A percentile compares a stretch with the other conserved stretches of the same genome.
These are phyloP conservation scores for Saguinus imperator DNA, from an alignment of 2,113 vertebrate species.

Conservation along the genomic window DNA sequence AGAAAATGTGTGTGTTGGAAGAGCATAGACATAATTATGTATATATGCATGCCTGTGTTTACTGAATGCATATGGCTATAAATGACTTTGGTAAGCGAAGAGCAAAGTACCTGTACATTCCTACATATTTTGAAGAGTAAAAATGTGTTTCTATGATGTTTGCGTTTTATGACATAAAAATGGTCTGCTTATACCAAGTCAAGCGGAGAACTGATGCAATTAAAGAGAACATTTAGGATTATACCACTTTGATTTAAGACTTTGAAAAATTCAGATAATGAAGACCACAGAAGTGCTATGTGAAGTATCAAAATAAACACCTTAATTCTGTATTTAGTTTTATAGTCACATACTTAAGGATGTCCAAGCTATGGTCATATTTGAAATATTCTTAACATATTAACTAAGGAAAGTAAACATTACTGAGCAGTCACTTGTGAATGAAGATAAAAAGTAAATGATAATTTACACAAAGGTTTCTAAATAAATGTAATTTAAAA, in stretches of 20 bases:
- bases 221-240: constrained; percentile 1
- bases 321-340: neutral
- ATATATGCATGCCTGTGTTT: neutral
- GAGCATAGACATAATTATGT: neutral
- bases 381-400: neutral
- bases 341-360: neutral
- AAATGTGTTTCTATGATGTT: neutral
- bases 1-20: neutral
- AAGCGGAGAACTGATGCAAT: neutral
- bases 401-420: neutral
- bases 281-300: neutral
- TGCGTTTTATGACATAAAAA: neutral
- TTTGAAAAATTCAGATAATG: constrained; percentile 30
- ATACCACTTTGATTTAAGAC: neutral
- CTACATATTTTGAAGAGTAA: neutral
- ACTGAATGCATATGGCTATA: neutral
- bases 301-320: neutral
- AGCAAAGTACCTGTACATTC: neutral
- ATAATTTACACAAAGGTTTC: neutral
- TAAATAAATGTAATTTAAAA: neutral
- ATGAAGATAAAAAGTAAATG: neutral
- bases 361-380: neutral
- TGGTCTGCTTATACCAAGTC: neutral
- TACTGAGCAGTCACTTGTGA: neutral
- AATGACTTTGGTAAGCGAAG: neutral